Conservation (phyloP, 2,888 invertebrate genomes). For the Pterostichus madidus region DNA sequence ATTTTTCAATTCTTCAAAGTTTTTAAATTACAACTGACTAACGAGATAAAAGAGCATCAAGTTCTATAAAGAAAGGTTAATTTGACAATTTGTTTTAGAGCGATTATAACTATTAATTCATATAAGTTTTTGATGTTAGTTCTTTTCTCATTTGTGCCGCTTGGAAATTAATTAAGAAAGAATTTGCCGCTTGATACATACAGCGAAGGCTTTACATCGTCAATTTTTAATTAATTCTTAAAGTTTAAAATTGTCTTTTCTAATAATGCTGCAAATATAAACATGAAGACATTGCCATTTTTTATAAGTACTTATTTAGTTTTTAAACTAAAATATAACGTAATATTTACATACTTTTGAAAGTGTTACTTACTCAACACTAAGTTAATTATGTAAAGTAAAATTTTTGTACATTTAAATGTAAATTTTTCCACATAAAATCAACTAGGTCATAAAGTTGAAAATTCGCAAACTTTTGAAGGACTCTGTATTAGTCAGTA, state of each 20-base stretch:
- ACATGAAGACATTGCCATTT: not conserved
- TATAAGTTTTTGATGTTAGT: not conserved
- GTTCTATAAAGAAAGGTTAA: not conserved
- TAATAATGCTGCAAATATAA: conserved; percentile 33
- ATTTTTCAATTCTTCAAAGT: conserved; percentile 43
- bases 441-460: conserved; percentile 3
- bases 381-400: conserved; percentile 9
- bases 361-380: not conserved
- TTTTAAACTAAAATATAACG: too few relatives aligned
- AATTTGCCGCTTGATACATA: not conserved
- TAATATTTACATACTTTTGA: conserved; percentile 4
- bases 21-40: conserved; percentile 3
- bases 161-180: too few relatives aligned
- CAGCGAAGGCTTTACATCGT: not conserved
- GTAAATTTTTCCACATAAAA: conserved; percentile 17
- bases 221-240: conserved; percentile 3
- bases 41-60: conserved; percentile 17
- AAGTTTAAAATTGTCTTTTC: conserved; percentile 4
- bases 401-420: conserved; percentile 32
- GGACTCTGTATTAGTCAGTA: not conserved
- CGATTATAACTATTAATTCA: conserved; percentile 27
- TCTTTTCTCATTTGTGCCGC: not conserved
- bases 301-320: too few relatives aligned
- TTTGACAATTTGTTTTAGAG: conserved; percentile 13
- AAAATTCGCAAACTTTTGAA: conserved; percentile 16